These are phyloP conservation scores for Nerophis lumbriciformis DNA, from an alignment of 2,113 vertebrate genomes.

Conservation along the genomic window DNA sequence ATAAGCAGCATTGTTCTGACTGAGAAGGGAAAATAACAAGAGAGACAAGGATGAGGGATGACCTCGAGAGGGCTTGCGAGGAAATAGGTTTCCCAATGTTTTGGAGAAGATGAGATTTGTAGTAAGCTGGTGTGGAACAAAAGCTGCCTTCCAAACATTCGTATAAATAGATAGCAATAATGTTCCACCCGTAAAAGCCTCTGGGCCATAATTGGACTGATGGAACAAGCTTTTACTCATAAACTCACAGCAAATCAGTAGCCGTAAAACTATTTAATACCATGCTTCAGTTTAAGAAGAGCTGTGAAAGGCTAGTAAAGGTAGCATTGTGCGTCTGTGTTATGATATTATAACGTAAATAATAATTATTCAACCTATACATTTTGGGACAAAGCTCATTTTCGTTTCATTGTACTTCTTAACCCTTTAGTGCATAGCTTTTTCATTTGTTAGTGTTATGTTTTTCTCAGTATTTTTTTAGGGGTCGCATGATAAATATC, in stretches of 20 bases:
- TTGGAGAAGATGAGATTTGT: neutral
- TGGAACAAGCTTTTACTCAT: neutral
- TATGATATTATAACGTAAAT: too few species aligned
- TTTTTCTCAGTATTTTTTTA: too few species aligned
- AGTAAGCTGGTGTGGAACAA: neutral
- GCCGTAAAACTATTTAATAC: too few species aligned
- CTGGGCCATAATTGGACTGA: neutral
- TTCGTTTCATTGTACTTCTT: too few species aligned
- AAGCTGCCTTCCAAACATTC: neutral
- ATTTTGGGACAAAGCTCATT: too few species aligned
- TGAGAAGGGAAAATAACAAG: conserved; percentile 8
- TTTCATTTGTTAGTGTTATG: too few species aligned
- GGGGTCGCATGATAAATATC: too few species aligned
- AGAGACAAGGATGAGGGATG: neutral
- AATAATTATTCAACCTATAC: too few species aligned
- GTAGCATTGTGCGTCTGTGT: too few species aligned
- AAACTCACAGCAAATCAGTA: neutral
- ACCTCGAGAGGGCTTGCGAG: neutral
- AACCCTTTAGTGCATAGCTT: too few species aligned
- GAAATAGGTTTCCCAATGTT: neutral
- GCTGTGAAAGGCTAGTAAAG: too few species aligned
- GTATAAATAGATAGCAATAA: neutral
- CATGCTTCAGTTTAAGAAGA: too few species aligned
- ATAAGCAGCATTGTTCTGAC: conserved; percentile 11
- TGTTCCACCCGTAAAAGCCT: neutral